Conservation (phyloP, 1,140 invertebrate species). For the Solenopsis invicta region DNA sequence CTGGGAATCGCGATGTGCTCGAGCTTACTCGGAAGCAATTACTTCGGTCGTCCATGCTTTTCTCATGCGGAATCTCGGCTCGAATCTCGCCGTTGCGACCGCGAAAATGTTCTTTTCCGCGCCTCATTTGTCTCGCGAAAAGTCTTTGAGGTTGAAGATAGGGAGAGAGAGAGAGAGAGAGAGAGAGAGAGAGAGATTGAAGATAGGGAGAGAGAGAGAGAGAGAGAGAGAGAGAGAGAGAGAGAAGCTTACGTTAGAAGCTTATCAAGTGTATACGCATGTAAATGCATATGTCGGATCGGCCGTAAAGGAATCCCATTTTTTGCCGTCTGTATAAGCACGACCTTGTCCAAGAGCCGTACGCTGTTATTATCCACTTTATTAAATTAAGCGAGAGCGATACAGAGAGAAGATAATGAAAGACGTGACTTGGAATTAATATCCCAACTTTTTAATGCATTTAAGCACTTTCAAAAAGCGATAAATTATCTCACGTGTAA, state of each 20-base stretch:
- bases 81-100: neutral
- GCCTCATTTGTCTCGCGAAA: neutral
- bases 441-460: constrained; percentile 48
- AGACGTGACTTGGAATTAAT: constrained; percentile 58
- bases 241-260: neutral
- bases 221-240: no score
- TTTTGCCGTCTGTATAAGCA: constrained; percentile 1
- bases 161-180: neutral
- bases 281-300: neutral
- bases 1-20: constrained; percentile 35
- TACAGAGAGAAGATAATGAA: constrained; percentile 48
- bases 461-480: constrained; percentile 50
- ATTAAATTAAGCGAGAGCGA: constrained; percentile 61
- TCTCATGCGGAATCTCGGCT: neutral
- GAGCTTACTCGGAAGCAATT: constrained; percentile 43
- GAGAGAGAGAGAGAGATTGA: no score
- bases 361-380: constrained; percentile 58
- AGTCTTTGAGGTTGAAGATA: neutral
- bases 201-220: no score
- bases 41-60: constrained; percentile 24
- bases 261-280: no score
- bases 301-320: constrained; percentile 5
- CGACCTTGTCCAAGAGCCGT: constrained; percentile 44
- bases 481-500: constrained; percentile 52
- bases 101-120: neutral